These are phyloP conservation scores for Sylvia borin DNA, from an alignment of 2,797 vertebrate genomes.

Conservation along the genomic window DNA sequence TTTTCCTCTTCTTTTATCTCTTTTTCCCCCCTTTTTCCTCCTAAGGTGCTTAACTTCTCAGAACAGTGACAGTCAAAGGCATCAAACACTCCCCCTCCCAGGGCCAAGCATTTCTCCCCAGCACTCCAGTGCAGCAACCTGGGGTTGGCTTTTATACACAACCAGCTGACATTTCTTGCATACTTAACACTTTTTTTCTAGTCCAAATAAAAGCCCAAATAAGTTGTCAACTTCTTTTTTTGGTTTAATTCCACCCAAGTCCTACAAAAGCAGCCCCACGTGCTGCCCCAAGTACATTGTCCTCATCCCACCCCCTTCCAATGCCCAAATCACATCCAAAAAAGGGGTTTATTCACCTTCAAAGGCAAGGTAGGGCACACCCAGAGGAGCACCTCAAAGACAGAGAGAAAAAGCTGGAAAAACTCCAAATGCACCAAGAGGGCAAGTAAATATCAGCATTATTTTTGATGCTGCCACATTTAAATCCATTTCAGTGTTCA, in stretches of 20 bases:
- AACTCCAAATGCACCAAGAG: neutral
- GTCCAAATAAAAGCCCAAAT: neutral
- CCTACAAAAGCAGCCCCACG: neutral
- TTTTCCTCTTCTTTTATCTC: neutral
- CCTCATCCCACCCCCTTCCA: neutral
- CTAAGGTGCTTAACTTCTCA: neutral
- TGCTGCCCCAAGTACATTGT: neutral
- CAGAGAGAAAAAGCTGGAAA: neutral
- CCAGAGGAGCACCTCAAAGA: neutral
- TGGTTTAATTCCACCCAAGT: neutral
- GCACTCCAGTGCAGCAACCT: neutral
- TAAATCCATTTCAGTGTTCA: neutral
- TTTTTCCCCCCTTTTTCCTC: fast-evolving
- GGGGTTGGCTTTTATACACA: neutral
- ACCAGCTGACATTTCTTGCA: neutral
- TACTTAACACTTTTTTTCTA: neutral
- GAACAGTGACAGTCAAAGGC: neutral
- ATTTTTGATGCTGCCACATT: neutral
- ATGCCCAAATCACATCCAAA: neutral
- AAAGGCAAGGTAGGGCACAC: neutral
- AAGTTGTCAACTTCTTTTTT: neutral
- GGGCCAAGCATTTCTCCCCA: neutral
- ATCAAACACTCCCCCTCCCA: neutral
- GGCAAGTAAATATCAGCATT: neutral
- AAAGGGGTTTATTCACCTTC: neutral